Conservation (phyloP, 2,113 vertebrate genomes). For the Sardina pilchardus region DNA sequence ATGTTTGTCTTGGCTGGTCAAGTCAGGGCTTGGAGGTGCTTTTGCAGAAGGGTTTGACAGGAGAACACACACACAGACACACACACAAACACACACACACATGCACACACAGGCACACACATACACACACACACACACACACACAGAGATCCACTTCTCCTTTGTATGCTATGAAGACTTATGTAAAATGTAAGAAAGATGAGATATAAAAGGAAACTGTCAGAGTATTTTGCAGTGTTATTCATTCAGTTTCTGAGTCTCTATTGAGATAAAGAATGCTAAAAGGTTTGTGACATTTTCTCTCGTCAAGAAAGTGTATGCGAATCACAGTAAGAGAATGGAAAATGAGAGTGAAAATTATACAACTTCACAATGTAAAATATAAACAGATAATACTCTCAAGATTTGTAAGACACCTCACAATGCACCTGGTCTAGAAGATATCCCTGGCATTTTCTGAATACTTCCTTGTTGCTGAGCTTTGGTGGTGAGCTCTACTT, state of each 20-base stretch:
- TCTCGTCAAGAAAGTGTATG: neutral
- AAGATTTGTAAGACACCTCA: neutral
- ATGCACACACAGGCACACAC: neutral
- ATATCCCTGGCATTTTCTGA: neutral
- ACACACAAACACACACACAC: slow-evolving; percentile 10
- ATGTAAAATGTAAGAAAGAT: neutral
- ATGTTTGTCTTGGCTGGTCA: slow-evolving; percentile 59
- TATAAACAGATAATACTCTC: neutral
- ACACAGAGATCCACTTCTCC: neutral
- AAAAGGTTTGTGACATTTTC: neutral
- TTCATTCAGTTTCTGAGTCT: neutral
- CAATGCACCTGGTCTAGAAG: neutral
- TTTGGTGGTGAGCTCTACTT: neutral
- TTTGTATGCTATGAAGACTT: neutral
- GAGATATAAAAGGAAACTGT: neutral
- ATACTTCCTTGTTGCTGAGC: neutral
- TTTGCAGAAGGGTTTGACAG: slow-evolving; percentile 19
- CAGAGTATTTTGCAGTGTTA: neutral
- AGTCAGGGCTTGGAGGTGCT: slow-evolving; percentile 40
- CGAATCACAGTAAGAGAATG: neutral
- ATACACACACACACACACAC: neutral
- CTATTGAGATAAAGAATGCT: neutral
- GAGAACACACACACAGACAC: neutral
- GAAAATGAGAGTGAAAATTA: neutral
- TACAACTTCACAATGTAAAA: neutral